phyloP scores from a whole-genome alignment of 2,113 vertebrate genomes.

The Candoia aspera region DNA sequence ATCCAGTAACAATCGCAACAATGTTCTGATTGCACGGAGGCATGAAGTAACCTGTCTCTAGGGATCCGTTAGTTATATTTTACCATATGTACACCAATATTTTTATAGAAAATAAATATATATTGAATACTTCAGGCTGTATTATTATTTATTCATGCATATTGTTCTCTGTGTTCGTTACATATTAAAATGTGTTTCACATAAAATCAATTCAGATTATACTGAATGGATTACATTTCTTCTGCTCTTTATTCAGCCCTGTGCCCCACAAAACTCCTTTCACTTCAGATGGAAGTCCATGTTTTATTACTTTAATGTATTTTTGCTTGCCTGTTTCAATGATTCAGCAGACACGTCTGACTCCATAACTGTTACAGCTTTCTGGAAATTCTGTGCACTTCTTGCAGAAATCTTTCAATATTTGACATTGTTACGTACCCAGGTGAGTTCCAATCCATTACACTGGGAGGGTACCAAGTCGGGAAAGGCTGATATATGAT shows the following conservation, averaged over 20 bases:
- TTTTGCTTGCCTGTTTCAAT: not conserved
- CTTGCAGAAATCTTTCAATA: not conserved
- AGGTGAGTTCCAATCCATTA: not conserved
- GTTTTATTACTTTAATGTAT: constrained; percentile 5
- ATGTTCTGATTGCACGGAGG: not conserved
- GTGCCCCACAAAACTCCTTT: not conserved
- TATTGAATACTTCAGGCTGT: constrained; percentile 15
- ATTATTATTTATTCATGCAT: constrained; percentile 35
- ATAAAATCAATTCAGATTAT: constrained; percentile 33
- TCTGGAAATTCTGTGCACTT: not conserved
- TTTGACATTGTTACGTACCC: not conserved
- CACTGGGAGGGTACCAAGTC: not conserved
- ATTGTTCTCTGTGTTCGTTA: constrained; percentile 34
- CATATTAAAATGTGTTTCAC: constrained; percentile 38
- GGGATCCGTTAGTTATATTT: constrained; percentile 20
- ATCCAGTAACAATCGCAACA: not conserved
- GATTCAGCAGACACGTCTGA: not conserved
- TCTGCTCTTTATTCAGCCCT: constrained; percentile 30
- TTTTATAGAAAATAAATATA: constrained; percentile 34
- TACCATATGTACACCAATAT: constrained; percentile 21
- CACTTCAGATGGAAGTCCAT: not conserved
- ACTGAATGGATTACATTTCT: constrained; percentile 19
- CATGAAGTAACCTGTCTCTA: not conserved
- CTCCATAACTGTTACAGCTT: not conserved
- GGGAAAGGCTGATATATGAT: not conserved